Conservation (phyloP, 2,888 invertebrate genomes). For the Eilema caniola region DNA sequence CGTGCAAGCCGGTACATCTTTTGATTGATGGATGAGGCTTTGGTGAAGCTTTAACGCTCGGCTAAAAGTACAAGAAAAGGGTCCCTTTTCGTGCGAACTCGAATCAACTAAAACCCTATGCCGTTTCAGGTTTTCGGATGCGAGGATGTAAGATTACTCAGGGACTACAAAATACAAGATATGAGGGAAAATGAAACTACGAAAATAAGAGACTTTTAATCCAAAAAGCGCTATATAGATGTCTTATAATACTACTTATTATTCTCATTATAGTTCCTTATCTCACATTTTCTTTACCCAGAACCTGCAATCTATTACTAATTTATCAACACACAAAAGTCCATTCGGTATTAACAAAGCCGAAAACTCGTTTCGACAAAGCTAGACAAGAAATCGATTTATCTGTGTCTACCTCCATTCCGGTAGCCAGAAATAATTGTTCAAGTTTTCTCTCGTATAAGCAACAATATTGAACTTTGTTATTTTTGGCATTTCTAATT, state of each 20-base stretch:
- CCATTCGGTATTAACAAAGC: neutral
- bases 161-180: too few relatives aligned
- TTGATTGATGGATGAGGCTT: neutral
- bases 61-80: too few relatives aligned
- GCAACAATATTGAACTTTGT: neutral
- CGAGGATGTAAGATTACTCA: too few relatives aligned
- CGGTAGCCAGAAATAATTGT: neutral
- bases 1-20: too few relatives aligned
- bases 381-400: neutral
- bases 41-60: too few relatives aligned
- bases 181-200: too few relatives aligned
- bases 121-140: too few relatives aligned
- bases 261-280: neutral
- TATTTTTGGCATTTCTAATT: neutral
- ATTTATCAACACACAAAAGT: conserved; percentile 1
- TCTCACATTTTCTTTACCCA: neutral
- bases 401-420: conserved; percentile 2
- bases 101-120: too few relatives aligned
- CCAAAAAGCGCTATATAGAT: too few relatives aligned
- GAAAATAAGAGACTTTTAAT: too few relatives aligned
- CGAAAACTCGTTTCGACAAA: neutral
- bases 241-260: neutral
- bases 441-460: neutral
- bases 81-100: too few relatives aligned
- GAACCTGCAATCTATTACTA: neutral